Conservation (phyloP, 2,888 invertebrate species). For the Pecten maximus region DNA sequence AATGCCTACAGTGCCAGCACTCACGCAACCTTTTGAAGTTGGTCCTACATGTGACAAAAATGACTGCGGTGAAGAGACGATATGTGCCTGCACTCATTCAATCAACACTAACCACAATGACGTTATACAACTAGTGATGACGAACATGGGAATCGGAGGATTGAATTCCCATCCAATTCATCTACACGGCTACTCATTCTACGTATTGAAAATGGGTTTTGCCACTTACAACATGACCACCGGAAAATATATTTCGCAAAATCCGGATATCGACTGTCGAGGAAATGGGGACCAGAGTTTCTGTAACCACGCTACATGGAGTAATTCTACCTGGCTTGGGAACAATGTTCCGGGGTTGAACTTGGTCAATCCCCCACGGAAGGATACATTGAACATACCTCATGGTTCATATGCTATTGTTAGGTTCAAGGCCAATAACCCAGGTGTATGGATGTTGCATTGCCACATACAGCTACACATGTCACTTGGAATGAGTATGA, state of each 20-base stretch:
- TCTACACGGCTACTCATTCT: slow-evolving; percentile 62
- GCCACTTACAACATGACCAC: slow-evolving; percentile 49
- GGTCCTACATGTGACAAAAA: slow-evolving; percentile 27
- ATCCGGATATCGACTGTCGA: slow-evolving; percentile 58
- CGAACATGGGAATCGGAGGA: slow-evolving; percentile 50
- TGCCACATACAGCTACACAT: slow-evolving; percentile 72
- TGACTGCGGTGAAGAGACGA: slow-evolving; percentile 43
- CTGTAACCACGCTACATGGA: slow-evolving; percentile 57
- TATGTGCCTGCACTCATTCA: slow-evolving; percentile 51
- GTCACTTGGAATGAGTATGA: slow-evolving; percentile 77
- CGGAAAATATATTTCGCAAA: slow-evolving; percentile 39
- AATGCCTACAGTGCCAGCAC: slow-evolving; percentile 50
- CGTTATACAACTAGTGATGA: slow-evolving; percentile 52
- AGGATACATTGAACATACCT: slow-evolving; percentile 79
- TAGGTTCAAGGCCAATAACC: slow-evolving; percentile 78
- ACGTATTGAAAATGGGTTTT: slow-evolving; percentile 59
- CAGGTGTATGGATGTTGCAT: slow-evolving; percentile 61
- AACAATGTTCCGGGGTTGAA: slow-evolving; percentile 52
- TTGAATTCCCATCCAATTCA: slow-evolving; percentile 59
- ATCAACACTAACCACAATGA: slow-evolving; percentile 47
- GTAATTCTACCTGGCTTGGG: slow-evolving; percentile 43
- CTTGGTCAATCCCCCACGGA: slow-evolving; percentile 61
- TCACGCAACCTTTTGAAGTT: slow-evolving; percentile 50
- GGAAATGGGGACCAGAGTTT: slow-evolving; percentile 43
- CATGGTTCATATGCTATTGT: slow-evolving; percentile 79